Evolutionary conservation across 2,797 vertebrate genomes (phyloP).

Genomic region (Cynodonichthys magdalenae): DNA sequence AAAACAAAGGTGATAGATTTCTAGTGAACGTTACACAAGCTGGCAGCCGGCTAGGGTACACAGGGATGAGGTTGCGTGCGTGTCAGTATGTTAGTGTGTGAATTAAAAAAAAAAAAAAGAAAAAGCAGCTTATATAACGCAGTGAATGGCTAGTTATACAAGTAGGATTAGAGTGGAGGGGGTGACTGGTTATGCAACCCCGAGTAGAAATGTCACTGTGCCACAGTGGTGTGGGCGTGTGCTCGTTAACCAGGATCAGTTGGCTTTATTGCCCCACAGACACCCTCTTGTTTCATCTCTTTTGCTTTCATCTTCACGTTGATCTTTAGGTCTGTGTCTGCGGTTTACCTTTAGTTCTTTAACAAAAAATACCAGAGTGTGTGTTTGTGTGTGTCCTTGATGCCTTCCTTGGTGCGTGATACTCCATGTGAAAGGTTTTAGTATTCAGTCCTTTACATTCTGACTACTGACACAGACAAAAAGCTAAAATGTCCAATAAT

Average conservation of each 20-base stretch:
- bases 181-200: constrained; percentile 77
- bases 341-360: not conserved
- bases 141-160: constrained; percentile 80
- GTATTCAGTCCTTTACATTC: constrained; percentile 23
- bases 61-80: constrained; percentile 24
- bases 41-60: constrained; percentile 39
- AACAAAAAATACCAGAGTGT: constrained; percentile 1
- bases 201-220: constrained; percentile 77
- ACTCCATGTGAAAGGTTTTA: constrained; percentile 52
- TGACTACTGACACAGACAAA: not conserved
- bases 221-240: constrained; percentile 44
- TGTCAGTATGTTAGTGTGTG: constrained; percentile 18
- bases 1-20: constrained; percentile 37
- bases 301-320: constrained; percentile 7
- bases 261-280: constrained; percentile 57
- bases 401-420: constrained; percentile 47
- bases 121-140: constrained; percentile 71
- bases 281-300: constrained; percentile 23
- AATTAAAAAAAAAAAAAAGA: constrained; percentile 17
- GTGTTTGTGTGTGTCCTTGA: constrained; percentile 3
- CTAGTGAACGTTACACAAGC: constrained; percentile 66
- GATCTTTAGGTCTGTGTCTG: not conserved
- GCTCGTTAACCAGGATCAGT: constrained; percentile 57
- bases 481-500: not conserved
- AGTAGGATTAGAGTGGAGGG: constrained; percentile 77